A percentile compares a stretch with the other conserved stretches of the same genome.
Evolutionary conservation across 2,797 vertebrate species (phyloP).

Genomic region (Lithobates pipiens): DNA sequence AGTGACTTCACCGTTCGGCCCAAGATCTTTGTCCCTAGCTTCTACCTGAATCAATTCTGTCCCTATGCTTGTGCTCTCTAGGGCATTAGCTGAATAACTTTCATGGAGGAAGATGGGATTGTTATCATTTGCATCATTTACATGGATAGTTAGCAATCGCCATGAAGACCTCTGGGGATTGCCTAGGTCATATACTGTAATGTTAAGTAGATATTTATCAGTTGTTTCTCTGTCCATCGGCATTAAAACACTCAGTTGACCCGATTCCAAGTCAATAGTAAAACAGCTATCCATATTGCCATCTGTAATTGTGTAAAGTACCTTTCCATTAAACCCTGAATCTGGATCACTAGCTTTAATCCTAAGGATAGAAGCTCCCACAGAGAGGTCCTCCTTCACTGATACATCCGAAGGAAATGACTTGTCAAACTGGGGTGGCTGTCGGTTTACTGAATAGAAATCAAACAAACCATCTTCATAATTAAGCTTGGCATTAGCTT

Average conservation of each 20-base stretch:
- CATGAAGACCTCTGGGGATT: slow-evolving; percentile 88
- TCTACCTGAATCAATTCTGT: slow-evolving; percentile 93
- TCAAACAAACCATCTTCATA: slow-evolving; percentile 93
- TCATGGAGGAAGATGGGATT: slow-evolving; percentile 89
- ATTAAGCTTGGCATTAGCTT: slow-evolving; percentile 87
- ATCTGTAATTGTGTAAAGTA: slow-evolving; percentile 89
- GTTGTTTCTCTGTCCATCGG: slow-evolving; percentile 92
- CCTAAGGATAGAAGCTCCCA: slow-evolving; percentile 85
- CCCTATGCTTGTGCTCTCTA: slow-evolving; percentile 93
- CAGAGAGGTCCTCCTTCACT: slow-evolving; percentile 86
- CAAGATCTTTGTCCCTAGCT: slow-evolving; percentile 92
- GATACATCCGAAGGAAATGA: slow-evolving; percentile 89
- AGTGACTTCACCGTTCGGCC: slow-evolving; percentile 85
- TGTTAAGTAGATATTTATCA: slow-evolving; percentile 91
- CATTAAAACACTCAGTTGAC: slow-evolving; percentile 87
- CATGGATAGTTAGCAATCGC: slow-evolving; percentile 88
- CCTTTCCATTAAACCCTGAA: slow-evolving; percentile 94
- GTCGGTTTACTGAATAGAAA: slow-evolving; percentile 92
- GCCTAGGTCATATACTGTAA: slow-evolving; percentile 93
- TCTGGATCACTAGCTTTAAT: slow-evolving; percentile 92
- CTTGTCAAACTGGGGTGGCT: slow-evolving; percentile 93
- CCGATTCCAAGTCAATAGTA: slow-evolving; percentile 87
- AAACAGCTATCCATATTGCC: slow-evolving; percentile 95
- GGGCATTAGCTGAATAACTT: slow-evolving; percentile 84
- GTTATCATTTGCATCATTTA: slow-evolving; percentile 94